Percentiles rank a stretch among this genome's conserved stretches.
Conservation (phyloP, 2,797 vertebrate species). For the Anguilla megastoma region DNA sequence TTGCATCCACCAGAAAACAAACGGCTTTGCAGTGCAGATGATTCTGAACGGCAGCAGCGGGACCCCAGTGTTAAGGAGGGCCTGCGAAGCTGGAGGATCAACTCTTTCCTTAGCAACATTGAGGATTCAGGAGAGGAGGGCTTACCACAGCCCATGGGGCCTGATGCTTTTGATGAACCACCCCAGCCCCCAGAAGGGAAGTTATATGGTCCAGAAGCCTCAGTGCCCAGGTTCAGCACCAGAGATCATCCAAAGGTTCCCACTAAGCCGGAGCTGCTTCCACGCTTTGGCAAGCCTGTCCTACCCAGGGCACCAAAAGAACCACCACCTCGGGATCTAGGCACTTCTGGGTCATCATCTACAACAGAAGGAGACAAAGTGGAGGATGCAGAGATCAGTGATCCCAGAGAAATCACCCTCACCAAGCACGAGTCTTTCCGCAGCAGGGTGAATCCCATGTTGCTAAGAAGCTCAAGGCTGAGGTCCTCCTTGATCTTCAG, state of each 20-base stretch:
- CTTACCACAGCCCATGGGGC: constrained; percentile 75
- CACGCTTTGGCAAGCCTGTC: constrained; percentile 72
- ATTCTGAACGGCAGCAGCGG: constrained; percentile 71
- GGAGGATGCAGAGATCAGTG: constrained; percentile 63
- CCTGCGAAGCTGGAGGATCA: constrained; percentile 89
- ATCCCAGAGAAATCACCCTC: constrained; percentile 63
- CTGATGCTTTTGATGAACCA: constrained; percentile 82
- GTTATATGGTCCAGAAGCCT: constrained; percentile 50
- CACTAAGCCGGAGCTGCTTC: constrained; percentile 63
- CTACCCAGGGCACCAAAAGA: constrained; percentile 31
- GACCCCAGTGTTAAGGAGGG: constrained; percentile 81
- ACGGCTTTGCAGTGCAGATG: constrained; percentile 67
- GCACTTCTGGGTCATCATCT: not conserved
- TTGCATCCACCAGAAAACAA: constrained; percentile 79
- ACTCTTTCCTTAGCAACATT: constrained; percentile 87
- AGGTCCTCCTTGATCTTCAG: constrained; percentile 96
- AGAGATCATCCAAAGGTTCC: constrained; percentile 59
- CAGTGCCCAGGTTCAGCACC: constrained; percentile 52
- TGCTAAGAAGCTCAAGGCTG: constrained; percentile 92
- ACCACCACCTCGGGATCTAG: constrained; percentile 32
- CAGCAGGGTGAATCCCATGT: constrained; percentile 84
- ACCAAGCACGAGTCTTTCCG: constrained; percentile 90
- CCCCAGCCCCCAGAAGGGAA: constrained; percentile 50
- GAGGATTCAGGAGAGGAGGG: constrained; percentile 85
- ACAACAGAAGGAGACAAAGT: constrained; percentile 54